Base-by-base conservation (phyloP, 2,113 vertebrate species). In the human region DNA sequence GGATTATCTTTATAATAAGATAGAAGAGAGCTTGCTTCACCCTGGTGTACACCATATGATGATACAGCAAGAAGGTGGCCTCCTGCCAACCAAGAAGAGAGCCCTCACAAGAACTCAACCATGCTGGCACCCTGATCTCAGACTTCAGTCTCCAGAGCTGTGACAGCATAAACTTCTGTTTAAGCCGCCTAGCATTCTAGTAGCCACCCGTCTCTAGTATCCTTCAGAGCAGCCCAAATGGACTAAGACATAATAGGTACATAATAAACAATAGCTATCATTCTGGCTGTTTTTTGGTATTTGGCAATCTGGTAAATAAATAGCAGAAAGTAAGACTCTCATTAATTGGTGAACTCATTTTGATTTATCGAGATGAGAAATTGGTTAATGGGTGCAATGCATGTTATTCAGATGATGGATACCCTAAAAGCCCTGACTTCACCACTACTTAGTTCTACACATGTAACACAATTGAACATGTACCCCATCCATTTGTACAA, bases 351-450 rank as follows among this genome's bases (percentile, higher is more conserved):
- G 97, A 91, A 96, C 89, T 97, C 93, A 45, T 93, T 97, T 93
- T 98, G 97, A 98, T 98, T 98, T 96, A 97, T 95, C 96, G 97
- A 97, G 95, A 97, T 45, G 61, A 64, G 27, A 32, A 64, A 64
- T 30, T 32, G 27, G 61, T 30, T 64, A 64, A 64, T 32, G 27
- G 61, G 5, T 32, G 14, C 27, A 64, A 32, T 14, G 61, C 27
- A 14, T 64, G 61, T 64, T 64, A 64, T 64, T 64, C 61, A 64
- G 61, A 64, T 14, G 61, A 30, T 64, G 12, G 61, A 64, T 64
- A 64, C 52, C 52, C 52, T 20, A 55, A 55, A 55, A 55, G 52
- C 52, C 52, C 52, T 55, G 52, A 20, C 52, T 55, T 55, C 52
- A 55, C 27, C 27, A 32, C 27, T 32, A 32, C 61, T 30, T 30